Evolutionary conservation across 2,113 vertebrate genomes (phyloP).

Genomic region (Catharus bicknelli): DNA sequence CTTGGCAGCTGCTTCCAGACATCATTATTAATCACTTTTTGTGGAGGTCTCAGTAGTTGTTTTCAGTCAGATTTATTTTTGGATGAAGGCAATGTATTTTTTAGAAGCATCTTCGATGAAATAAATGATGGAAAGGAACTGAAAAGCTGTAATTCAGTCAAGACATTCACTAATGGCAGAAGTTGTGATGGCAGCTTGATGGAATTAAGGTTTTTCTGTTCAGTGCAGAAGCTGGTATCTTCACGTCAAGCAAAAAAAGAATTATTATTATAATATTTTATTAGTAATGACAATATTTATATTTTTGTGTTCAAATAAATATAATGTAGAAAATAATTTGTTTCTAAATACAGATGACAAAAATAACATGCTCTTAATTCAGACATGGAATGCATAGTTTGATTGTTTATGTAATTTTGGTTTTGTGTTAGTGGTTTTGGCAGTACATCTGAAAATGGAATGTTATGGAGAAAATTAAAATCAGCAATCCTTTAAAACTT

Average conservation of each 20-base stretch:
- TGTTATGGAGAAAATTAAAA: slow-evolving; percentile 11
- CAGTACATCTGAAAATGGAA: slow-evolving; percentile 34
- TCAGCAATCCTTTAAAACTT: neutral
- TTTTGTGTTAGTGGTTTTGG: slow-evolving; percentile 37
- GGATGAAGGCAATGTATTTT: neutral
- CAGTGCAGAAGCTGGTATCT: neutral
- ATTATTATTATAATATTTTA: neutral
- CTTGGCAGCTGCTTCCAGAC: neutral
- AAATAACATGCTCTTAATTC: neutral
- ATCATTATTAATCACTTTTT: neutral
- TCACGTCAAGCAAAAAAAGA: neutral
- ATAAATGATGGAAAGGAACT: neutral
- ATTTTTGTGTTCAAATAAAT: neutral
- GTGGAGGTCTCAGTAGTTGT: neutral
- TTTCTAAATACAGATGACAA: slow-evolving; percentile 3
- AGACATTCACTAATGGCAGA: slow-evolving; percentile 7
- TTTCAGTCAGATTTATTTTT: neutral
- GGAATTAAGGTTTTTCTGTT: slow-evolving; percentile 3
- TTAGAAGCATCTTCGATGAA: slow-evolving; percentile 15
- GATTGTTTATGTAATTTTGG: neutral
- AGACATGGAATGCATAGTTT: neutral
- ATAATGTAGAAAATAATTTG: neutral
- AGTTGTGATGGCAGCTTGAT: neutral
- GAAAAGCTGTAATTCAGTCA: slow-evolving; percentile 36
- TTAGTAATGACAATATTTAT: neutral